phyloP scores from a whole-genome alignment of 1,140 invertebrate genomes.

The Drosophila aff. region DNA sequence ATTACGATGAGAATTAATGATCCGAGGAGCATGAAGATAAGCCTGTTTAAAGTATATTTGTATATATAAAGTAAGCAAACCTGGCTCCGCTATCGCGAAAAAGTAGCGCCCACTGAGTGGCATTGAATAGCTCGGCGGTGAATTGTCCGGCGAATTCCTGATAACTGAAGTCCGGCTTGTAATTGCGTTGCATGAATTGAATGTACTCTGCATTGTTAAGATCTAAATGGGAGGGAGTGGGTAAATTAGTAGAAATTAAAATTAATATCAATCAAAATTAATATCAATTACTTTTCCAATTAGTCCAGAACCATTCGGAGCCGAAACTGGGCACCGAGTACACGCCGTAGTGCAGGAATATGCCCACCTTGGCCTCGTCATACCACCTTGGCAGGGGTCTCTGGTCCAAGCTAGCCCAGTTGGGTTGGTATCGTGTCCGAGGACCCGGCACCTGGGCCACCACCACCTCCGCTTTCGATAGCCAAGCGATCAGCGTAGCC shows the following conservation, averaged over 20 bases:
- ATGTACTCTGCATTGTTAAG: constrained; percentile 76
- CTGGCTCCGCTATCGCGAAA: constrained; percentile 92
- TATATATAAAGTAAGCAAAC: constrained; percentile 83
- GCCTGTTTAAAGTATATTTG: neutral
- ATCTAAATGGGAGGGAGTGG: constrained; percentile 13
- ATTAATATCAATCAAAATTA: too few species aligned
- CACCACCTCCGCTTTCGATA: neutral
- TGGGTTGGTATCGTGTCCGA: constrained; percentile 87
- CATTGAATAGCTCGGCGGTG: constrained; percentile 93
- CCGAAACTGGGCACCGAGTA: constrained; percentile 94
- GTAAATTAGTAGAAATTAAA: neutral
- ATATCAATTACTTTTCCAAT: constrained; percentile 89
- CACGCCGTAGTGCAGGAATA: constrained; percentile 97
- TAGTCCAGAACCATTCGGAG: constrained; percentile 95
- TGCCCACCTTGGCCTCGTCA: constrained; percentile 95
- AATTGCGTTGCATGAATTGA: constrained; percentile 91
- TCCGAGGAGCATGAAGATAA: neutral
- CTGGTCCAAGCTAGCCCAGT: constrained; percentile 94
- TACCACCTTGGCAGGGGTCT: constrained; percentile 95
- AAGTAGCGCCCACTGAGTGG: constrained; percentile 90
- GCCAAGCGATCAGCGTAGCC: constrained; percentile 12
- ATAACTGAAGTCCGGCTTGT: constrained; percentile 92
- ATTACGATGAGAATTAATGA: neutral
- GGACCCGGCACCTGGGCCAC: constrained; percentile 38
- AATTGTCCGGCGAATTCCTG: constrained; percentile 94